A percentile compares a stretch with the other conserved stretches of the same genome.
phyloP scores from a whole-genome alignment of 2,113 vertebrate species.

The Scomber colias region DNA sequence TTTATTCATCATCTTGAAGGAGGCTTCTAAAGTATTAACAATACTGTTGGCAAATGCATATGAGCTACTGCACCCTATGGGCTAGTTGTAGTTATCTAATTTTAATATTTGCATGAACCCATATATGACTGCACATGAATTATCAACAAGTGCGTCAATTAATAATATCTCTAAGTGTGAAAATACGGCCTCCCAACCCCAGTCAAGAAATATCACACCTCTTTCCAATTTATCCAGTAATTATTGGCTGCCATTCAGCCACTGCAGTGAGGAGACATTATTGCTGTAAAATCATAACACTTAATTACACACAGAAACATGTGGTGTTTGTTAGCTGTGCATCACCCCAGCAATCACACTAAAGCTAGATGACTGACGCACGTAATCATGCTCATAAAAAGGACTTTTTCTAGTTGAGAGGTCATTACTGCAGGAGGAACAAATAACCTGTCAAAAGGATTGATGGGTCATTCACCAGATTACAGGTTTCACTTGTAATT shows the following conservation, averaged over 20 bases:
- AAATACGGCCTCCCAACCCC: conserved; percentile 10
- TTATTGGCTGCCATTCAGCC: conserved; percentile 30
- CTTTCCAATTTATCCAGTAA: conserved; percentile 1
- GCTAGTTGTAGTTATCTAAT: neutral
- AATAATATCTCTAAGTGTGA: conserved; percentile 38
- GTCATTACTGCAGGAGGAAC: neutral
- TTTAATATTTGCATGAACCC: conserved; percentile 23
- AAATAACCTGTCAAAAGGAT: neutral
- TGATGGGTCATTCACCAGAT: neutral
- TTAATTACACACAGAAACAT: conserved; percentile 27
- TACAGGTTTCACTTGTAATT: neutral
- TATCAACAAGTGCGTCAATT: conserved; percentile 43
- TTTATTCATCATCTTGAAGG: conserved; percentile 3
- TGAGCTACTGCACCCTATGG: neutral
- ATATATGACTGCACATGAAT: conserved; percentile 29
- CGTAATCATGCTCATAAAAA: neutral
- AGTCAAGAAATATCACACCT: conserved; percentile 35
- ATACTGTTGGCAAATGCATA: conserved; percentile 1
- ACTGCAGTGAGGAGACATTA: conserved; percentile 11
- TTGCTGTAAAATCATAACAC: conserved; percentile 3
- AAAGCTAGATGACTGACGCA: conserved; percentile 26
- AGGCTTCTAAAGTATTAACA: neutral
- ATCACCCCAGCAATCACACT: conserved; percentile 18
- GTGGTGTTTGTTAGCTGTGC: conserved; percentile 19
- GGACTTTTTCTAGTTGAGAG: neutral